Evolutionary conservation across 1,140 invertebrate species (phyloP).

Genomic region (Parasteatoda tepidariorum): DNA sequence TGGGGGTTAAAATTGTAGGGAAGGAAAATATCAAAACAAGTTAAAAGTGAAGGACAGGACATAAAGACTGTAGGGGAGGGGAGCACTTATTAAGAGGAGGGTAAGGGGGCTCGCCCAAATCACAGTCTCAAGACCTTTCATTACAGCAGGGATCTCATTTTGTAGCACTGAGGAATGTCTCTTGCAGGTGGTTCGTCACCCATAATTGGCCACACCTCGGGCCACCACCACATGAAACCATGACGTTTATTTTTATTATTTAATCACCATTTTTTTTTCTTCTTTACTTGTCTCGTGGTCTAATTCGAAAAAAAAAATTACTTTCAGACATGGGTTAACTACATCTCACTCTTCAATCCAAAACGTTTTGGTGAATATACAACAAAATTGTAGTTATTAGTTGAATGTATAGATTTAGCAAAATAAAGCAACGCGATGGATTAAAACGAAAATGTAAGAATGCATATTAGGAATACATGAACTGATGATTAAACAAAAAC

Average conservation of each 20-base stretch:
- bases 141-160: slow-evolving; percentile 32
- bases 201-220: slow-evolving; percentile 55
- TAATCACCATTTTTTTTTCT: neutral
- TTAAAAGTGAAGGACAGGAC: neutral
- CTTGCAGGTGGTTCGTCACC: slow-evolving; percentile 45
- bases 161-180: slow-evolving; percentile 41
- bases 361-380: too few relatives aligned
- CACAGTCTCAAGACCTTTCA: slow-evolving; percentile 51
- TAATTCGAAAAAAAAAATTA: neutral
- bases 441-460: too few relatives aligned
- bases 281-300: neutral
- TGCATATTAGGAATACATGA: too few relatives aligned
- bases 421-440: too few relatives aligned
- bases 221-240: slow-evolving; percentile 31
- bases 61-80: slow-evolving; percentile 1
- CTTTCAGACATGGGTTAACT: too few relatives aligned
- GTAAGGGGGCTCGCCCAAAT: slow-evolving; percentile 43
- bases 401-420: too few relatives aligned
- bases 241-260: neutral
- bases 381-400: too few relatives aligned
- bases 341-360: too few relatives aligned
- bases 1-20: neutral
- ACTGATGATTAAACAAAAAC: too few relatives aligned
- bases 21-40: neutral
- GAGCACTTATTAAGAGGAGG: slow-evolving; percentile 16